Base-by-base conservation (phyloP, 2,797 vertebrate species). In the Champsocephalus gunnari region DNA sequence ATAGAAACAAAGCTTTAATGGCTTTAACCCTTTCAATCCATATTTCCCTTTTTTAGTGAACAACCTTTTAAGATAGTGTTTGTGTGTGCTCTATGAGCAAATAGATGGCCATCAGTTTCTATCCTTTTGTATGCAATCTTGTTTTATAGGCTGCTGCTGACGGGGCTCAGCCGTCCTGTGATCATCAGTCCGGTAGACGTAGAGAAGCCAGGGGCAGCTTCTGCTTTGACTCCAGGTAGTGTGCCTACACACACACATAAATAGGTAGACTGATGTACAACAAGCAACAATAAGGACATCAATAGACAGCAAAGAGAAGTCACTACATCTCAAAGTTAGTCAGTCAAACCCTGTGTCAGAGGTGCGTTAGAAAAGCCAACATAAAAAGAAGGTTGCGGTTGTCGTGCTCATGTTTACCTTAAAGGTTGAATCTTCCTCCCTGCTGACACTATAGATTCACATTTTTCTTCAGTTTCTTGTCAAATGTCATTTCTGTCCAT, bases 201-300 rank as follows among this genome's bases (percentile, higher is more conserved):
- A 94, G 87, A 17, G 95, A 96, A 28, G 94, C 93, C 56, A 95
- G 96, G 79, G 86, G 96, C 44, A 96, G 96, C 80, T 99, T 99
- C 93, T 99, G 98, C 93, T 99, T 99, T 89, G 97, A 99, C 89
- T 96, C 97, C 87, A 97, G 97, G 98, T 98, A 95, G 80, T 19
- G 24, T 66, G 24, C 59, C 24, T 2, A 60, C 72, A n/a, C 66
- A 32, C 19, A 43, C 57, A 57, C n/a, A 66, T 16, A 19, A 55
- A 21, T 14, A 13, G 13, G 14, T 4, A 28, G 7, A 53, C 28
- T 3, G 14, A 45, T 9, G 16, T 51, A 17, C 5, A 9, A 48
- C 47, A 34, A 28, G 21, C 5, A 75, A 58, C 63, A 34, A 43
- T 3, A 12, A 51, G 9, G 12, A 11, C 5, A 12, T 7, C 1